Conservation (phyloP, 2,797 vertebrate species). For the Numenius phaeopus region DNA sequence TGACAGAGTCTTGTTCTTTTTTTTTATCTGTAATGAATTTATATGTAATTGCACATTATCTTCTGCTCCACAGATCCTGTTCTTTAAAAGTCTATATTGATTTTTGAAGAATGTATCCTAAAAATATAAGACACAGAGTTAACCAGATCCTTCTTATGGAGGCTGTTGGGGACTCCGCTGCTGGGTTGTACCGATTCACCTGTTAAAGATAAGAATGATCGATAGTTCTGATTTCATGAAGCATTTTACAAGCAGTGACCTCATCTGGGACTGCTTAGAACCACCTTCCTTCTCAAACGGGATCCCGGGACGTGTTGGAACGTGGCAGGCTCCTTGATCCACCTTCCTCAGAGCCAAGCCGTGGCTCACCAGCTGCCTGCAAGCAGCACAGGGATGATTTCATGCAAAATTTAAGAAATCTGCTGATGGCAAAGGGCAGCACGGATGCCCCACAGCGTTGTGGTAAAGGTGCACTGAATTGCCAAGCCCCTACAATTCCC, state of each 20-base stretch:
- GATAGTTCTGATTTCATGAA: neutral
- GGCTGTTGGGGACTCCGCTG: neutral
- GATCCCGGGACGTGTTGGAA: neutral
- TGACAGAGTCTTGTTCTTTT: neutral
- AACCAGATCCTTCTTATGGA: neutral
- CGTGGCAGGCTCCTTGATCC: fast-evolving
- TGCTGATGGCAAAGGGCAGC: neutral
- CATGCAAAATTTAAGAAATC: fast-evolving
- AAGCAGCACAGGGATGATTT: neutral
- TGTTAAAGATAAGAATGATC: neutral
- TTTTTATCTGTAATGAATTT: neutral
- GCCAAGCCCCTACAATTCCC: neutral
- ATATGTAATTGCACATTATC: neutral
- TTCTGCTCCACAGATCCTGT: neutral
- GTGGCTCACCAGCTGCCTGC: neutral
- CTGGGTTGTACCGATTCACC: neutral
- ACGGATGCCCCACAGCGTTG: fast-evolving
- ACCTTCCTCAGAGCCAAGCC: neutral
- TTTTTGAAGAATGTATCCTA: neutral
- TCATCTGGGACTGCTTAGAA: neutral
- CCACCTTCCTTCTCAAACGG: neutral
- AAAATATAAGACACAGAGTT: neutral
- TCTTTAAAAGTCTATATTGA: neutral
- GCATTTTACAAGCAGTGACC: neutral
- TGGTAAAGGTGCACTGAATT: neutral